These are phyloP conservation scores for Astropecten irregularis DNA, from an alignment of 53 echinoderm and acorn worm genomes.

Conservation along the genomic window DNA sequence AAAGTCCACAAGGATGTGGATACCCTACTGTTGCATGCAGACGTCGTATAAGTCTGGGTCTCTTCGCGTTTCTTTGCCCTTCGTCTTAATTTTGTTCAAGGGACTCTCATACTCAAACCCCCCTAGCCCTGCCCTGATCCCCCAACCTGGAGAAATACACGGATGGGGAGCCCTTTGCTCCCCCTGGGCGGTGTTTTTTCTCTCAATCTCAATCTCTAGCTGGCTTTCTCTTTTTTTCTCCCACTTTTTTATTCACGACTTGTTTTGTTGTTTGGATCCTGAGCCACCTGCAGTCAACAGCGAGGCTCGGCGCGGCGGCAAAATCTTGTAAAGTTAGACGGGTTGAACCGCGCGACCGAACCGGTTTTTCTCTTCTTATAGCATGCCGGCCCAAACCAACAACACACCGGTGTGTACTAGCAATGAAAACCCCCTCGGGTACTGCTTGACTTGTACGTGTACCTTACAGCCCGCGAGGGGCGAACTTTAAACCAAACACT, in stretches of 20 bases:
- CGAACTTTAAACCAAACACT: slow-evolving; percentile 42
- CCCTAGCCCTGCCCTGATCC: slow-evolving; percentile 15
- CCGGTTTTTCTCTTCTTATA: no score
- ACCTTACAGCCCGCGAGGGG: slow-evolving; percentile 55
- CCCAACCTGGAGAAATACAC: slow-evolving; percentile 23
- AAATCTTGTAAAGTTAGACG: no score
- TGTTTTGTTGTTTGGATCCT: slow-evolving; percentile 52
- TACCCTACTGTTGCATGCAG: slow-evolving; percentile 37
- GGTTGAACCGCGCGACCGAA: no score
- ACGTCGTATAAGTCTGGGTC: not conserved
- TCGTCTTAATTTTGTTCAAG: slow-evolving; percentile 23
- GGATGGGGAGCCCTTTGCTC: not conserved
- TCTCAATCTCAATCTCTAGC: no score
- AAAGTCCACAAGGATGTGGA: slow-evolving; percentile 4
- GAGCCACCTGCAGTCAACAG: slow-evolving; percentile 46
- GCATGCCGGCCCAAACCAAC: no score
- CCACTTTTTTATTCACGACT: not conserved
- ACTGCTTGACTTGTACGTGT: slow-evolving; percentile 49
- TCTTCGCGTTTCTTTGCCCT: slow-evolving; percentile 25
- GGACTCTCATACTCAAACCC: no score
- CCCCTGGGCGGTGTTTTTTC: slow-evolving; percentile 27
- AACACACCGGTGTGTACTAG: no score
- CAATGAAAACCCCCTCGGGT: slow-evolving; percentile 7
- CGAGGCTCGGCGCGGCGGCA: no score
- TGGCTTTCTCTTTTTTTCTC: no score